Percentiles rank a stretch among this genome's conserved stretches.
Evolutionary conservation across 2,113 vertebrate genomes (phyloP).

Genomic region (Glaucomys volans): DNA sequence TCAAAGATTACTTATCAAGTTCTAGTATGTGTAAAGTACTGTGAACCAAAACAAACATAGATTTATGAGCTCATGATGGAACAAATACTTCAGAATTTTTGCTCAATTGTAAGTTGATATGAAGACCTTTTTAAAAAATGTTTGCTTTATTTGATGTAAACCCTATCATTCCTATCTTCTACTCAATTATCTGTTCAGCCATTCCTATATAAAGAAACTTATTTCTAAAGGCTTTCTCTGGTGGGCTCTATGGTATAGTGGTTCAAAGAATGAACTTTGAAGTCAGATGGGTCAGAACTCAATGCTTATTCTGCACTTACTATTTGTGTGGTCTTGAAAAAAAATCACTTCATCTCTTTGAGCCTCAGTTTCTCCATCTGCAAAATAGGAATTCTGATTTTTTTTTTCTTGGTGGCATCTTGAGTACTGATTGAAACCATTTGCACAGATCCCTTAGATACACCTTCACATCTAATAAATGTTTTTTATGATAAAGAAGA

Average conservation of each 20-base stretch:
- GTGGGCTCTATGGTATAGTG: background rate
- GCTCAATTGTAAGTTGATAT: background rate
- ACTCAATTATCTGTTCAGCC: background rate
- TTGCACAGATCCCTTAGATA: background rate
- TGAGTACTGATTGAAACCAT: background rate
- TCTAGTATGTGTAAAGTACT: background rate
- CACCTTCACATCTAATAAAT: background rate
- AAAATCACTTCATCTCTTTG: background rate
- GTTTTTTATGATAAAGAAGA: background rate
- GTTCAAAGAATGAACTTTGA: background rate
- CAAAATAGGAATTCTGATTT: background rate
- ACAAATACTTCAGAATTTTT: background rate
- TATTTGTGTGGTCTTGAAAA: background rate
- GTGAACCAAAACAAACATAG: background rate
- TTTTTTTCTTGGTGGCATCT: background rate
- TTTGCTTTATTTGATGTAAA: slow-evolving; percentile 7
- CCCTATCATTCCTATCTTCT: background rate
- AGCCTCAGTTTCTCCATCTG: background rate
- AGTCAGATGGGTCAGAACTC: background rate
- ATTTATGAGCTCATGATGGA: background rate
- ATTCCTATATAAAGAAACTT: background rate
- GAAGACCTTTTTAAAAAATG: background rate
- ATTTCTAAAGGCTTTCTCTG: background rate
- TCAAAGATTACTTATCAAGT: background rate
- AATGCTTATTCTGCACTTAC: background rate